These are phyloP conservation scores for Agelastica alni DNA, from an alignment of 2,888 invertebrate genomes.

Conservation along the genomic window DNA sequence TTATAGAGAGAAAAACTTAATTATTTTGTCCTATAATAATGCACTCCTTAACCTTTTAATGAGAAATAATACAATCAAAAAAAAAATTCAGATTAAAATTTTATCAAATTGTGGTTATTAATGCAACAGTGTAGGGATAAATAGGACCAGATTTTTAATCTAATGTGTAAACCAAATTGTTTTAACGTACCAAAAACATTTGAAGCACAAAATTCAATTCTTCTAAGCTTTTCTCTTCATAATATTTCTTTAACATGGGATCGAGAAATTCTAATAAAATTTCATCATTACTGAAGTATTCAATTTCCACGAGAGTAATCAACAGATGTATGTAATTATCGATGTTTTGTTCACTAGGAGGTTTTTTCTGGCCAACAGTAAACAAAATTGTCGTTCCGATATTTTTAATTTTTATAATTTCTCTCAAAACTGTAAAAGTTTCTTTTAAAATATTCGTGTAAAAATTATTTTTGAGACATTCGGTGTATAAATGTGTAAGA, in stretches of 20 bases:
- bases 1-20: too few species aligned
- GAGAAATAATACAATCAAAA: too few species aligned
- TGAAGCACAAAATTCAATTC: conserved; percentile 25
- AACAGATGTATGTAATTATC: conserved; percentile 42
- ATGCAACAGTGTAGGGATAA: too few species aligned
- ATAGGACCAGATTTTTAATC: neutral
- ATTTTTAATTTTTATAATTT: conserved; percentile 41
- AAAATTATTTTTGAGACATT: conserved; percentile 46
- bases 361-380: conserved; percentile 33
- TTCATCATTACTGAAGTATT: conserved; percentile 36
- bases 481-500: conserved; percentile 40
- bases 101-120: too few species aligned
- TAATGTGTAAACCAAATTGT: too few species aligned
- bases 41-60: too few species aligned
- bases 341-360: conserved; percentile 39
- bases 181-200: conserved; percentile 31
- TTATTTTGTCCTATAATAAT: too few species aligned
- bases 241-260: conserved; percentile 23
- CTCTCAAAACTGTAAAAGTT: conserved; percentile 34
- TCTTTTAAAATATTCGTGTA: conserved; percentile 37
- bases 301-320: conserved; percentile 37
- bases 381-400: conserved; percentile 40
- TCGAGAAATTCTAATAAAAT: conserved; percentile 30
- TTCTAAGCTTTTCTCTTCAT: conserved; percentile 16
- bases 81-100: too few species aligned